Percentiles rank a stretch among this genome's conserved stretches.
Conservation (phyloP, 2,113 vertebrate genomes). For the Stegastes partitus region DNA sequence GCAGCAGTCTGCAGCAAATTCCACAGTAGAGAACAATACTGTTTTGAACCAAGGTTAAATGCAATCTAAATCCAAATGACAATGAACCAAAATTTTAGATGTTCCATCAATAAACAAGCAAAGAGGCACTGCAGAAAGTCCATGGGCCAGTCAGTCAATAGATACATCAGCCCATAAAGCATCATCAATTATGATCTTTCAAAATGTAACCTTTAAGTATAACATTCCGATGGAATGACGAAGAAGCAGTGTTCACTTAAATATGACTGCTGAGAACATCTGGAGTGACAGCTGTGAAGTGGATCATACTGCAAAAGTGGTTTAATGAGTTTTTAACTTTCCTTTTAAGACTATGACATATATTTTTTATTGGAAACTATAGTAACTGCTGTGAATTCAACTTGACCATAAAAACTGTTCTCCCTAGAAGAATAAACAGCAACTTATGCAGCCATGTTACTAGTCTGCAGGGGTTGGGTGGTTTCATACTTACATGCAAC, state of each 20-base stretch:
- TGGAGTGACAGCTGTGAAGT: background rate
- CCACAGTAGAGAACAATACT: background rate
- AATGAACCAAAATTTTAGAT: background rate
- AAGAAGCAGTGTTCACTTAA: too few species aligned
- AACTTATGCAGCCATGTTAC: background rate
- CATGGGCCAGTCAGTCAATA: background rate
- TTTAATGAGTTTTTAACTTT: background rate
- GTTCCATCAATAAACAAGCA: background rate
- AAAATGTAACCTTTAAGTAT: background rate
- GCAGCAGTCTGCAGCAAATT: background rate
- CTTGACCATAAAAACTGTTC: background rate
- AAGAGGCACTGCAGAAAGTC: background rate
- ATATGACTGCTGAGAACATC: too few species aligned
- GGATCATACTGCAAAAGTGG: background rate
- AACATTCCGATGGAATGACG: background rate
- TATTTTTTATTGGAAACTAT: background rate
- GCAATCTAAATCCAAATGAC: background rate
- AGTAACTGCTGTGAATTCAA: background rate
- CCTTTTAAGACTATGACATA: background rate
- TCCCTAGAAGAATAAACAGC: background rate
- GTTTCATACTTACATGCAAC: background rate
- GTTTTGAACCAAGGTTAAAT: background rate
- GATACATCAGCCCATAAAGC: background rate
- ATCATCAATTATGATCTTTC: background rate
- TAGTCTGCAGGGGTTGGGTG: background rate